Evolutionary conservation across 2,797 vertebrate genomes (phyloP).

Genomic region (Botia almorhae): DNA sequence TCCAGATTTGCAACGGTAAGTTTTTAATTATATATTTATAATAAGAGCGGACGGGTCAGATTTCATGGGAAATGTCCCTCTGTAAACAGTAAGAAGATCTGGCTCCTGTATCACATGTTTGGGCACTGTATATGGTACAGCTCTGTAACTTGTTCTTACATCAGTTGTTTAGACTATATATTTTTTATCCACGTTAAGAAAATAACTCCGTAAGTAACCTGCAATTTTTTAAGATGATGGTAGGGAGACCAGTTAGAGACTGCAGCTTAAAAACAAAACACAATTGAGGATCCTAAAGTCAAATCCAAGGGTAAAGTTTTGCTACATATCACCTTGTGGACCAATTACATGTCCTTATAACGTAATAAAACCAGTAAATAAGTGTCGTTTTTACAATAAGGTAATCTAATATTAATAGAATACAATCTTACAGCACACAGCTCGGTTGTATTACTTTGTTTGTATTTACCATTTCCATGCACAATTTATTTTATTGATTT

Average conservation of each 20-base stretch:
- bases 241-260: no score
- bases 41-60: no score
- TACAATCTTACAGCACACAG: background rate
- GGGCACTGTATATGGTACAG: no score
- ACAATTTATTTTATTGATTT: conserved; percentile 29
- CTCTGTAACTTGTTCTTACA: no score
- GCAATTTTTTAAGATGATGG: no score
- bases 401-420: background rate
- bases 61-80: no score
- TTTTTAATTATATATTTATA: no score
- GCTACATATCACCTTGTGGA: background rate
- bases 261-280: background rate
- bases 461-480: background rate
- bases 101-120: no score
- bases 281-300: background rate
- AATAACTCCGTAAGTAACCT: background rate
- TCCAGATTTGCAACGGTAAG: no score
- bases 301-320: background rate
- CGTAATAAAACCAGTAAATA: conserved; percentile 1
- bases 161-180: no score
- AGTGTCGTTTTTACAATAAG: background rate
- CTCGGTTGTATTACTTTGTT: background rate
- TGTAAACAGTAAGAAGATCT: no score
- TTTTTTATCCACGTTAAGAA: no score
- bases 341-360: background rate